phyloP scores from a whole-genome alignment of 92 coral and sea anemone species.

The Ricordea florida region DNA sequence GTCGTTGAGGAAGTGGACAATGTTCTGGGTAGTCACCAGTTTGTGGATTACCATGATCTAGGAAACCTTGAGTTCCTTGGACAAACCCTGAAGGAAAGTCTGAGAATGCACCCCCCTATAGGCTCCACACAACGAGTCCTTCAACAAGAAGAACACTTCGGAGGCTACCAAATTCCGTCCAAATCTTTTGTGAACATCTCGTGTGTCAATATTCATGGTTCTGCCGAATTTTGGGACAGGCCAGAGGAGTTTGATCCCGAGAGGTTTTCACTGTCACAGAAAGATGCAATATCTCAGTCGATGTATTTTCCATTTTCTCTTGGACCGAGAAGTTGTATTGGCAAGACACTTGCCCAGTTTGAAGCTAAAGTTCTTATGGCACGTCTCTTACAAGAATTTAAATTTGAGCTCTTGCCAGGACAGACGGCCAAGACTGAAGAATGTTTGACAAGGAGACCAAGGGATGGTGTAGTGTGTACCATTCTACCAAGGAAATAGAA shows the following conservation, averaged over 20 bases:
- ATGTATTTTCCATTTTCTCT: conserved; percentile 74
- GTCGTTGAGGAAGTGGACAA: conserved; percentile 55
- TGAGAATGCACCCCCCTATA: conserved; percentile 75
- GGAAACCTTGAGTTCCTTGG: conserved; percentile 77
- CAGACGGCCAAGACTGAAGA: conserved; percentile 58
- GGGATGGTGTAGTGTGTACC: conserved; percentile 78
- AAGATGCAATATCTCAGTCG: conserved; percentile 40
- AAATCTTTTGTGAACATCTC: conserved; percentile 9
- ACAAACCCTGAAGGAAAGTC: conserved; percentile 71
- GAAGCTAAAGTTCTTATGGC: conserved; percentile 87
- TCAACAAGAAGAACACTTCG: conserved; percentile 38
- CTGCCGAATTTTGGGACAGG: conserved; percentile 60
- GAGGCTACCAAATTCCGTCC: conserved; percentile 65
- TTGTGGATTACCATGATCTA: conserved; percentile 75
- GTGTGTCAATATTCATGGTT: conserved; percentile 18
- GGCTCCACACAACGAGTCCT: conserved; percentile 6
- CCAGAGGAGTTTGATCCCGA: conserved; percentile 79
- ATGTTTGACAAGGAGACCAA: conserved; percentile 54
- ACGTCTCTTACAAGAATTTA: conserved; percentile 62
- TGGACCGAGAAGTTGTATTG: conserved; percentile 85
- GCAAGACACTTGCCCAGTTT: conserved; percentile 85
- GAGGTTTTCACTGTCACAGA: conserved; percentile 50
- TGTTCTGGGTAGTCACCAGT: conserved; percentile 36
- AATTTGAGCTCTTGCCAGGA: conserved; percentile 61
- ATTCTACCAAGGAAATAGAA: not conserved